Conservation (phyloP, 2,888 invertebrate genomes). For the Rhagophthalmus giganteus region DNA sequence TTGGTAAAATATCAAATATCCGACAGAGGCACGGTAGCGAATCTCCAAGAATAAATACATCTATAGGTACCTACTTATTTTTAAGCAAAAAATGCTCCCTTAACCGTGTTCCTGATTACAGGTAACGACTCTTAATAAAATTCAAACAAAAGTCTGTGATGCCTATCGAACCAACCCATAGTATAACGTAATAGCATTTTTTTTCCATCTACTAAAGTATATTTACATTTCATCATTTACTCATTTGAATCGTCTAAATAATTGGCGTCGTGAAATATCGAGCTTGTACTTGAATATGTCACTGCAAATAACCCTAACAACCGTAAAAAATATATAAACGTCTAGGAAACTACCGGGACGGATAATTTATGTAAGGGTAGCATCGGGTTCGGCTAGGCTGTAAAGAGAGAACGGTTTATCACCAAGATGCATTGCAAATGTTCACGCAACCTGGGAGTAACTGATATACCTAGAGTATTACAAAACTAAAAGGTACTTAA, state of each 20-base stretch:
- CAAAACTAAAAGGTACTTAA: background rate
- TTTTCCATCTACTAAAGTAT: no score
- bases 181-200: no score
- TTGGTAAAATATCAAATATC: no score
- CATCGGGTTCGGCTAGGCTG: slow-evolving; percentile 35
- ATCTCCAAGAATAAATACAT: no score
- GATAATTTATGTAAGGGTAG: slow-evolving; percentile 40
- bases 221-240: slow-evolving; percentile 18
- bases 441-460: slow-evolving; percentile 34
- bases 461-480: background rate
- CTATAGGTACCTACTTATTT: no score
- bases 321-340: slow-evolving; percentile 38
- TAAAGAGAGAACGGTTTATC: slow-evolving; percentile 38
- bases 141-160: no score
- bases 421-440: slow-evolving; percentile 37
- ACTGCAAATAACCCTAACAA: slow-evolving; percentile 29
- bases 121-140: no score
- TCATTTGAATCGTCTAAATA: slow-evolving; percentile 6
- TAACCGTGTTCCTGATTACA: no score
- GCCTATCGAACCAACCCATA: no score
- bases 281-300: slow-evolving; percentile 26
- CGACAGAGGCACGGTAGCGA: no score
- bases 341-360: slow-evolving; percentile 32
- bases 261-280: slow-evolving; percentile 24
- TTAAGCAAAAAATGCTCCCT: no score